Base-by-base conservation (phyloP, 2,888 invertebrate genomes). In the Eucriotettix oculatus region DNA sequence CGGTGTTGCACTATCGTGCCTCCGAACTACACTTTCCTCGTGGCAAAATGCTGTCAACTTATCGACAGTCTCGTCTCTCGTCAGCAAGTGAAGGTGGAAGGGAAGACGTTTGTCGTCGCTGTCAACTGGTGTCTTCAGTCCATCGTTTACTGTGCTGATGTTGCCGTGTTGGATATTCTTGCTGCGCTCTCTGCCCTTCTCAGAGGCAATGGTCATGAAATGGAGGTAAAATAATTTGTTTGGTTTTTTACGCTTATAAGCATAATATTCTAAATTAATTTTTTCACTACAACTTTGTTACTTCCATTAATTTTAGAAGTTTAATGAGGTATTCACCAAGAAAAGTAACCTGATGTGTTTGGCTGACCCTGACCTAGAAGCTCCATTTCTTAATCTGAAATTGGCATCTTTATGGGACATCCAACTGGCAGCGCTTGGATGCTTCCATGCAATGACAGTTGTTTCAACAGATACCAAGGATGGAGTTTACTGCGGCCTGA, bases 1-100 rank as follows among this genome's bases (percentile, higher is more conserved):
- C 65, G 65, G 17, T 66, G 66, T 54, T 65, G 64, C 58, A 60
- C 63, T 5, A 55, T 65, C 52, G 63, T 67, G 16, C 60, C 65
- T 42, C 75, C 79, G 9, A 72, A 71, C 42, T 81, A 83, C 68
- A 75, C 76, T 58, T 73, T 75, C 60, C 69, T 83, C 57, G 76
- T 79, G 10, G 75, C 78, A 40, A 83, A 82, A 73, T 75, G 78
- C 62, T 80, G 82, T 65, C 77, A 78, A 67, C 71, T 84, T 60
- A 72, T 83, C 42, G 75, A 74, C 60, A 79, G 76, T 65, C 71
- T 84, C 16, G 64, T 81, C 52, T 76, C 74, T 12, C 76, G 76
- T 68, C 81, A 82, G 68, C 78, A 77, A 67, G 68, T 82, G 29
- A 70, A 72, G 43, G 64, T 44, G 11, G 73, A 72, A 67, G 74